A percentile compares a stretch with the other conserved stretches of the same genome.
Evolutionary conservation across 2,888 invertebrate species (phyloP).

Genomic region (Drosophila limbata): DNA sequence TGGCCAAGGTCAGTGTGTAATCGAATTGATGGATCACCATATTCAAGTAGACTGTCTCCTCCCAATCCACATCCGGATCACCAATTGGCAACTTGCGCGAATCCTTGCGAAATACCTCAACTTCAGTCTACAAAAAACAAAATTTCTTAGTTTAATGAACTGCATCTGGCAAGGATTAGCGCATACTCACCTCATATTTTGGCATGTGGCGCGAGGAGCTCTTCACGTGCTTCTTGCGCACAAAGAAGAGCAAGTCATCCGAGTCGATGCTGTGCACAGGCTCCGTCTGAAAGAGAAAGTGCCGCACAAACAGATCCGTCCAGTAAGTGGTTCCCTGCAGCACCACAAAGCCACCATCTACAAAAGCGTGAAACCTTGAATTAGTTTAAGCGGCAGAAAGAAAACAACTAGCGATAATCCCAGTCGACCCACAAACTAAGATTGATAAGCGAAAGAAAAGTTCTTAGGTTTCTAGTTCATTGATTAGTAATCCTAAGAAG

Average conservation of each 20-base stretch:
- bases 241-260: slow-evolving; percentile 97
- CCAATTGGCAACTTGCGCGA: slow-evolving; percentile 98
- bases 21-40: slow-evolving; percentile 99
- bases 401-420: neutral
- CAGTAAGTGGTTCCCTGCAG: slow-evolving; percentile 97
- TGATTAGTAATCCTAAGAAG: neutral
- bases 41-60: slow-evolving; percentile 99
- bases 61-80: slow-evolving; percentile 99
- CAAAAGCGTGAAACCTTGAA: slow-evolving; percentile 60
- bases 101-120: slow-evolving; percentile 98
- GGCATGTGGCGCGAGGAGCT: slow-evolving; percentile 94
- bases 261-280: slow-evolving; percentile 92
- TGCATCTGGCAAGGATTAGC: neutral
- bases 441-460: no score
- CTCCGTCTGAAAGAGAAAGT: slow-evolving; percentile 96
- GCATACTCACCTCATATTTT: slow-evolving; percentile 91
- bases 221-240: slow-evolving; percentile 95
- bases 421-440: neutral
- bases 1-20: slow-evolving; percentile 98
- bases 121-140: slow-evolving; percentile 90
- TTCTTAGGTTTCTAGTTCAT: no score
- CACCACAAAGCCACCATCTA: slow-evolving; percentile 96
- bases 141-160: neutral
- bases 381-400: neutral
- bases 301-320: slow-evolving; percentile 97